These are phyloP conservation scores for Zeus faber DNA, from an alignment of 2,113 vertebrate species.

Conservation along the genomic window DNA sequence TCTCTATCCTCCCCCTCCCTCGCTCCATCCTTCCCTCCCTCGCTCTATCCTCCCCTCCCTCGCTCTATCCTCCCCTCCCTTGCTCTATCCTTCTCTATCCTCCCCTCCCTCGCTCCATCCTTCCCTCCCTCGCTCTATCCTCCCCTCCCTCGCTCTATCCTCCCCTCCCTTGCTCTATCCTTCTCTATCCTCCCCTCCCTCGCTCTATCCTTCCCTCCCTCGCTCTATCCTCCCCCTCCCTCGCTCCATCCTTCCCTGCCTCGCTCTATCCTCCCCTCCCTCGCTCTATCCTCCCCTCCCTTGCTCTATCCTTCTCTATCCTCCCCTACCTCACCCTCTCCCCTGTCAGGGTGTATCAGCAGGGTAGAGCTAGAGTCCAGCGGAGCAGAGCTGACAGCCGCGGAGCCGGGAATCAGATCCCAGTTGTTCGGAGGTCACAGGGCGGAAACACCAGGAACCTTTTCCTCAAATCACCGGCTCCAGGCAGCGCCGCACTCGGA, in stretches of 20 bases:
- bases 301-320: not conserved
- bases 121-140: slow-evolving; percentile 35
- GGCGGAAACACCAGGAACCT: slow-evolving; percentile 27
- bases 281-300: not conserved
- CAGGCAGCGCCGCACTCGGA: no score
- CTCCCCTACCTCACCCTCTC: not conserved
- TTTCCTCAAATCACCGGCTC: no score
- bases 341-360: not conserved
- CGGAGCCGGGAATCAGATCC: slow-evolving; percentile 38
- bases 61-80: not conserved
- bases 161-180: not conserved
- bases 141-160: not conserved
- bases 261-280: not conserved
- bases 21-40: no score
- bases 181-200: not conserved
- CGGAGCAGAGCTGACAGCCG: slow-evolving; percentile 37
- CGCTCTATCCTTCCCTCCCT: slow-evolving; percentile 14
- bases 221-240: not conserved
- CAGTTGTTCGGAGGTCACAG: slow-evolving; percentile 29
- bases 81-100: slow-evolving; percentile 24
- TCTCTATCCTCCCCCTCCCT: not conserved
- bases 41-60: not conserved
- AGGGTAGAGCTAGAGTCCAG: slow-evolving; percentile 10
- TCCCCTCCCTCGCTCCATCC: slow-evolving; percentile 62
- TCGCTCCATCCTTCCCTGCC: not conserved